These are phyloP conservation scores for Podotricha telesiphe DNA, from an alignment of 2,888 invertebrate genomes.

Conservation along the genomic window DNA sequence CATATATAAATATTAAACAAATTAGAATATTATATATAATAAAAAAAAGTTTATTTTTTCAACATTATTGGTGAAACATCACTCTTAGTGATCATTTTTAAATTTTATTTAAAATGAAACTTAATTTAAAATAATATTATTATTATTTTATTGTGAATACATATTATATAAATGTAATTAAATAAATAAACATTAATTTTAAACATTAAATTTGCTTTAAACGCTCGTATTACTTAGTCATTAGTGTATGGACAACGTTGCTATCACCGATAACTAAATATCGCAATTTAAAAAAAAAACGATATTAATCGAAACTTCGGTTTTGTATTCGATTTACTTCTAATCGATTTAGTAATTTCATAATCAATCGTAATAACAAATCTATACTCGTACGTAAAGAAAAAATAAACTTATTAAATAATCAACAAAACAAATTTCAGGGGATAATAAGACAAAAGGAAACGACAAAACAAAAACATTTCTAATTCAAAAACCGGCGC, in stretches of 20 bases:
- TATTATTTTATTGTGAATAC: too few species aligned
- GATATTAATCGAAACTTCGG: neutral
- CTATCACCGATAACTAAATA: neutral
- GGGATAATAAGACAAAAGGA: neutral
- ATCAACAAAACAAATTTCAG: slow-evolving; percentile 21
- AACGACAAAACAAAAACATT: neutral
- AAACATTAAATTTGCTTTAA: neutral
- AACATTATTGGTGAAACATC: too few species aligned
- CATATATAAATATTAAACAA: too few species aligned
- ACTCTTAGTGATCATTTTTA: too few species aligned
- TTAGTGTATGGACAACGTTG: neutral
- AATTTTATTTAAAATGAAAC: too few species aligned
- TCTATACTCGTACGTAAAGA: neutral
- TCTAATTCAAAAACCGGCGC: neutral
- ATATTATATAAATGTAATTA: neutral
- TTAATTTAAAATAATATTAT: too few species aligned
- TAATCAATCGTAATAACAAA: slow-evolving; percentile 8
- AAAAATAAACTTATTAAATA: slow-evolving; percentile 20
- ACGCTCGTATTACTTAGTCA: neutral
- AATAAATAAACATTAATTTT: slow-evolving; percentile 8
- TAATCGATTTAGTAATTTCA: neutral
- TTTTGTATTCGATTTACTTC: neutral
- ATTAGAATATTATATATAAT: too few species aligned
- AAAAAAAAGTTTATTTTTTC: too few species aligned
- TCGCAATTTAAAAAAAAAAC: neutral